Conservation (phyloP, 2,888 invertebrate species). For the Tholera decimalis region DNA sequence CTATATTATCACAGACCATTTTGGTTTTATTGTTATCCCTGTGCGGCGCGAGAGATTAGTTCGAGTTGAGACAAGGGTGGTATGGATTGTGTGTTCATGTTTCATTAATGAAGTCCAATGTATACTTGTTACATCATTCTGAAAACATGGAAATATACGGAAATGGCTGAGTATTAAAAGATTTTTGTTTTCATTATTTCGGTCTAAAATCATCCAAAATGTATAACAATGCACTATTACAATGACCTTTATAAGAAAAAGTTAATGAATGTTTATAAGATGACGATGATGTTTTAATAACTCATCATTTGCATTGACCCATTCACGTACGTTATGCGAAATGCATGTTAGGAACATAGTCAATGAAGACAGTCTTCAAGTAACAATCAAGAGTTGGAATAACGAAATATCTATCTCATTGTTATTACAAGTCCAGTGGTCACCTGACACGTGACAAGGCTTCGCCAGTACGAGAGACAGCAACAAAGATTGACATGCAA, state of each 20-base stretch:
- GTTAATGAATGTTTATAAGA: no score
- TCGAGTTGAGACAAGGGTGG: constrained; percentile 62
- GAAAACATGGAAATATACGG: neutral
- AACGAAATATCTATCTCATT: constrained; percentile 29
- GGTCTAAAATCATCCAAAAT: neutral
- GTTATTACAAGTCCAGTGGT: constrained; percentile 64
- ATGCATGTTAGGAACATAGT: neutral
- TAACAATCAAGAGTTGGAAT: neutral
- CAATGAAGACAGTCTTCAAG: neutral
- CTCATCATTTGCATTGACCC: neutral
- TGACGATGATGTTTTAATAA: neutral
- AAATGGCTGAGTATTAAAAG: neutral
- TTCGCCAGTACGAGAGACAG: constrained; percentile 62
- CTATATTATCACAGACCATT: constrained; percentile 88
- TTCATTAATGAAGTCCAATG: constrained; percentile 23
- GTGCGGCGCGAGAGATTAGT: constrained; percentile 80
- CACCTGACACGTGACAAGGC: constrained; percentile 77
- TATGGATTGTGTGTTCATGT: constrained; percentile 43
- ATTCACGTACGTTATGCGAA: no score
- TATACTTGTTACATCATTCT: neutral
- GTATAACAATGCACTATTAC: neutral
- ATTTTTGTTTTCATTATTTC: neutral
- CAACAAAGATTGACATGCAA: constrained; percentile 87
- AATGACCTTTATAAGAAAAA: no score
- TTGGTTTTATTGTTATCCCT: constrained; percentile 87